Conservation (phyloP, 2,888 invertebrate genomes). For the Helleia helle region DNA sequence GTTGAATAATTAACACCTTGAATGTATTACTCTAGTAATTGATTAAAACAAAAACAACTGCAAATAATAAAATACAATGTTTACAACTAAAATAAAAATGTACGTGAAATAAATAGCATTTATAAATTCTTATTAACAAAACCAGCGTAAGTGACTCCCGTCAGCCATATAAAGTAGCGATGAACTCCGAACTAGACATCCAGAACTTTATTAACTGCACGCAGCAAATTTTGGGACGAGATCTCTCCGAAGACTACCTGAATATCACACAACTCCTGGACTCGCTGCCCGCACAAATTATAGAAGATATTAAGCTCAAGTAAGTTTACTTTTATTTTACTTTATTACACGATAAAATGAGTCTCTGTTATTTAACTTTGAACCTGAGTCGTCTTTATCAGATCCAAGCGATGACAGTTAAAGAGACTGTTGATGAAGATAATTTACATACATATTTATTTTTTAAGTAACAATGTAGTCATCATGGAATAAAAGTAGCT, state of each 20-base stretch:
- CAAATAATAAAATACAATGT: neutral
- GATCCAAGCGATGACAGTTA: too few species aligned
- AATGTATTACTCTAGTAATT: too few species aligned
- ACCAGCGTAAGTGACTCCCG: neutral
- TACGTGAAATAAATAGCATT: neutral
- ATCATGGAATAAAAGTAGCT: too few species aligned
- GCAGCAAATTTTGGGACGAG: conserved; percentile 46
- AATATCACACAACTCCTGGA: conserved; percentile 59
- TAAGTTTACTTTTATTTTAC: conserved; percentile 31
- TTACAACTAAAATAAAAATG: neutral
- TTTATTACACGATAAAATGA: too few species aligned
- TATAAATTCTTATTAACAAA: neutral
- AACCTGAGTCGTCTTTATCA: neutral
- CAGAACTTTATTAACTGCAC: conserved; percentile 63
- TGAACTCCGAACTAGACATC: conserved; percentile 57
- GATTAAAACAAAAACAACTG: too few species aligned
- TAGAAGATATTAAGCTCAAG: conserved; percentile 58
- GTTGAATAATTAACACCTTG: too few species aligned
- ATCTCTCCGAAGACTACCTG: conserved; percentile 47
- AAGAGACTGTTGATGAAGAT: too few species aligned
- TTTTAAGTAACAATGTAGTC: too few species aligned
- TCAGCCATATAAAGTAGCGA: conserved; percentile 26
- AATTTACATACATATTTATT: too few species aligned
- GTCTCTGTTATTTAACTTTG: too few species aligned
- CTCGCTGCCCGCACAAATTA: conserved; percentile 46